Conservation (phyloP, 2,888 invertebrate genomes). For the Drosophila cracens region DNA sequence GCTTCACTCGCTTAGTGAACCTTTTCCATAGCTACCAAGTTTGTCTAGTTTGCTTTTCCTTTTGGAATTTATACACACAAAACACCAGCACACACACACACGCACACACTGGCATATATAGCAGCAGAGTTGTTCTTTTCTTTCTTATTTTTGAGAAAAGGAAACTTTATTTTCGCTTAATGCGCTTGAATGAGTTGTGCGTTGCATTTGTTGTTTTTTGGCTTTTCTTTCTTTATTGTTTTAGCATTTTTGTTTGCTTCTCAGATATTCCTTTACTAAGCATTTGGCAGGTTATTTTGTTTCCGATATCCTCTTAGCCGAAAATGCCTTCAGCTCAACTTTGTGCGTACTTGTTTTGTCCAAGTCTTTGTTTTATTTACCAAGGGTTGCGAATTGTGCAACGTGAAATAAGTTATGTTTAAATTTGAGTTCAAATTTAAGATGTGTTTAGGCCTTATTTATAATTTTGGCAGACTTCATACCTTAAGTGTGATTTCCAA, state of each 20-base stretch:
- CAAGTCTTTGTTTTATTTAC: conserved; percentile 4
- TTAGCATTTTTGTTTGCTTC: conserved; percentile 48
- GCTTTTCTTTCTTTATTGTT: conserved; percentile 56
- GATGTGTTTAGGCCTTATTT: neutral
- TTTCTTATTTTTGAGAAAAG: conserved; percentile 23
- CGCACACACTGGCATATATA: conserved; percentile 12
- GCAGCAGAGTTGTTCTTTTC: conserved; percentile 24
- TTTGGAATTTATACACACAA: conserved; percentile 42
- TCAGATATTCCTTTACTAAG: conserved; percentile 36
- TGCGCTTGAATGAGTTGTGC: conserved; percentile 69
- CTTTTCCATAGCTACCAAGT: conserved; percentile 44
- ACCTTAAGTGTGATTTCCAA: neutral
- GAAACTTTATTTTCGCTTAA: conserved; percentile 71
- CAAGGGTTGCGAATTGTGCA: conserved; percentile 7
- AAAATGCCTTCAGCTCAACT: conserved; percentile 51
- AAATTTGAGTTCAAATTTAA: conserved; percentile 4
- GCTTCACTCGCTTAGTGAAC: conserved; percentile 51
- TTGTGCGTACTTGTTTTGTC: conserved; percentile 21
- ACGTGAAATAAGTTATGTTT: conserved; percentile 3
- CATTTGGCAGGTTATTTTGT: conserved; percentile 52
- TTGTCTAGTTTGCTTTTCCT: conserved; percentile 61
- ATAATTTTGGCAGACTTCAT: neutral
- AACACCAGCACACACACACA: conserved; percentile 8
- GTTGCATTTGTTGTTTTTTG: conserved; percentile 41
- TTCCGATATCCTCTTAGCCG: conserved; percentile 50